Evolutionary conservation across 2,113 vertebrate species (phyloP).

Genomic region (Bufo gargarizans): DNA sequence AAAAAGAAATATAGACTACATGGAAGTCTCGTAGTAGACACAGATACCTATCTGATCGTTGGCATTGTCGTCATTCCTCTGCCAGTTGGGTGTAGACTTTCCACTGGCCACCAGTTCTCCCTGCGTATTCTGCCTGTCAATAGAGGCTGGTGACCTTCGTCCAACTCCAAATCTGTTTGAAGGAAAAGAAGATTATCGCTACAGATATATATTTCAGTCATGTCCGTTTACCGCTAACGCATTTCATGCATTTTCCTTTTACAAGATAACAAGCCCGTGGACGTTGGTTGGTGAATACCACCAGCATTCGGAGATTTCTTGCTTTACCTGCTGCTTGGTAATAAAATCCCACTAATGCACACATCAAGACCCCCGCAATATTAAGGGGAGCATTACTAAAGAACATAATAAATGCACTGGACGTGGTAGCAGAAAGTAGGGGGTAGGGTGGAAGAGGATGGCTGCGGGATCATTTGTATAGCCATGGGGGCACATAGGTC

Average conservation of each 20-base stretch:
- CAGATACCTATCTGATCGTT: constrained; percentile 78
- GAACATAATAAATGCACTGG: too few relatives aligned
- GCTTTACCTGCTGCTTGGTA: neutral
- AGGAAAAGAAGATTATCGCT: neutral
- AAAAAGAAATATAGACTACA: neutral
- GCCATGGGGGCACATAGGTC: too few relatives aligned
- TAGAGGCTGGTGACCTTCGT: constrained; percentile 84
- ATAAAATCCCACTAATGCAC: neutral
- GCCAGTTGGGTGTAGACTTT: constrained; percentile 87
- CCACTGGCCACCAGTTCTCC: constrained; percentile 77
- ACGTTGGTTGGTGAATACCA: neutral
- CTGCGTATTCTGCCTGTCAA: constrained; percentile 80
- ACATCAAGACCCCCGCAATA: neutral
- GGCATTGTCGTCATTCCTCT: constrained; percentile 79
- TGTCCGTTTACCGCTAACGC: neutral
- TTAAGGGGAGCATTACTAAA: neutral
- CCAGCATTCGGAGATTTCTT: neutral
- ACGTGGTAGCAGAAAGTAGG: too few relatives aligned
- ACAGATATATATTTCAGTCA: neutral
- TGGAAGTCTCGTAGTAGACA: neutral
- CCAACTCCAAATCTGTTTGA: constrained; percentile 87
- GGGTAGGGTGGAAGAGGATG: too few relatives aligned
- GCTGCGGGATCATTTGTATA: too few relatives aligned
- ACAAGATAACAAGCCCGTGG: neutral
- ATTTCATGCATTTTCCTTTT: neutral